Evolutionary conservation across 2,113 vertebrate species (phyloP).

Genomic region (Oryzias melastigma): DNA sequence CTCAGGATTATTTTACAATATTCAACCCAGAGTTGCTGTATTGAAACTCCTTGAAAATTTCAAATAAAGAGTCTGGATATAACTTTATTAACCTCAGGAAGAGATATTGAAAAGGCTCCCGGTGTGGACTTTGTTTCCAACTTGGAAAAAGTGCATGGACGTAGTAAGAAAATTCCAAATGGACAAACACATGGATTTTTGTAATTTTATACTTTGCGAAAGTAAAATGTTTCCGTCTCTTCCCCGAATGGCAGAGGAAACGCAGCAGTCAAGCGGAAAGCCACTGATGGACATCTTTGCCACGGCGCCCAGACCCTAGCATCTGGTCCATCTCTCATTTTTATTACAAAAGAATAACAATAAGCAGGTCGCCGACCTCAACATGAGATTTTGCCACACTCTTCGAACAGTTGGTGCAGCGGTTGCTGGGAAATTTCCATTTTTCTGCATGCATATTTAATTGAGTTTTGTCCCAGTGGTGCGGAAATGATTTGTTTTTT

Average conservation of each 20-base stretch:
- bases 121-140: constrained; percentile 53
- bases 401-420: constrained; percentile 78
- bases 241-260: constrained; percentile 34
- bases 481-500: constrained; percentile 88
- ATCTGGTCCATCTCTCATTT: constrained; percentile 78
- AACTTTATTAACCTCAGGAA: constrained; percentile 74
- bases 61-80: constrained; percentile 57
- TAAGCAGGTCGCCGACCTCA: constrained; percentile 80
- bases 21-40: constrained; percentile 58
- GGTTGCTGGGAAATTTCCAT: constrained; percentile 83
- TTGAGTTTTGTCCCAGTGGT: constrained; percentile 87
- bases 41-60: constrained; percentile 39
- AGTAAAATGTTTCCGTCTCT: constrained; percentile 46
- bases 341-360: constrained; percentile 85
- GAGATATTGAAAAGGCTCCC: constrained; percentile 70
- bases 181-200: constrained; percentile 59
- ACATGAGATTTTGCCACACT: constrained; percentile 78
- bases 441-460: constrained; percentile 86
- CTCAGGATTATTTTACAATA: constrained; percentile 76
- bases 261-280: constrained; percentile 74
- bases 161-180: constrained; percentile 47
- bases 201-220: constrained; percentile 69
- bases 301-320: constrained; percentile 70
- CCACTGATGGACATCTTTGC: constrained; percentile 75
- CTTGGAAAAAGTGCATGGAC: constrained; percentile 35